Evolutionary conservation across 2,113 vertebrate species (phyloP).

Genomic region (Telmatochromis sp.): DNA sequence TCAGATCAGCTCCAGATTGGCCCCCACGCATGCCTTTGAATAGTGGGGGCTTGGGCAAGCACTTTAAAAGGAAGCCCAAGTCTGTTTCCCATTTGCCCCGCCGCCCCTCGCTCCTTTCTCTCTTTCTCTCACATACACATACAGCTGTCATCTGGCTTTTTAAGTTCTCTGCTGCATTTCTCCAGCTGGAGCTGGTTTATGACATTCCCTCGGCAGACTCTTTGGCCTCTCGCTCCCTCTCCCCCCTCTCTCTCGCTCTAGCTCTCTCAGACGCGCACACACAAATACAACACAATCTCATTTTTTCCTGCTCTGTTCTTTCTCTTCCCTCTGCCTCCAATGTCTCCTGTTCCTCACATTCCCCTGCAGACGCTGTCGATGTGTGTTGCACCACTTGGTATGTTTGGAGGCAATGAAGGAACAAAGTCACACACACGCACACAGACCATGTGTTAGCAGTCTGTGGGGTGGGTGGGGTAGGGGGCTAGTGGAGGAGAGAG

Average conservation of each 20-base stretch:
- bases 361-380: constrained; percentile 40
- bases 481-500: not conserved
- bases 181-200: constrained; percentile 89
- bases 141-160: constrained; percentile 87
- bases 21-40: constrained; percentile 73
- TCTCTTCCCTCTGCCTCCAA: constrained; percentile 41
- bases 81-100: constrained; percentile 81
- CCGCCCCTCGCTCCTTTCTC: constrained; percentile 23
- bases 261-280: not conserved
- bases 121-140: constrained; percentile 59
- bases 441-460: constrained; percentile 60
- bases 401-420: constrained; percentile 44
- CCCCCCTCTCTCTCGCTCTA: not conserved
- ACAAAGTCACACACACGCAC: constrained; percentile 10
- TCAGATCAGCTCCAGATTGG: constrained; percentile 71
- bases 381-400: constrained; percentile 41
- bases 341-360: constrained; percentile 54
- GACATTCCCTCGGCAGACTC: constrained; percentile 81
- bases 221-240: constrained; percentile 62
- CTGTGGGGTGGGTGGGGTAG: not conserved
- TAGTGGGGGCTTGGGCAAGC: constrained; percentile 68
- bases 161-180: constrained; percentile 79
- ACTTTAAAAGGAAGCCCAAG: constrained; percentile 77
- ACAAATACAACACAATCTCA: constrained; percentile 31
- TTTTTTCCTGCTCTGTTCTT: constrained; percentile 63